Base-by-base conservation (phyloP, 2,797 vertebrate genomes). In the Hyperoplus lanceolatus region DNA sequence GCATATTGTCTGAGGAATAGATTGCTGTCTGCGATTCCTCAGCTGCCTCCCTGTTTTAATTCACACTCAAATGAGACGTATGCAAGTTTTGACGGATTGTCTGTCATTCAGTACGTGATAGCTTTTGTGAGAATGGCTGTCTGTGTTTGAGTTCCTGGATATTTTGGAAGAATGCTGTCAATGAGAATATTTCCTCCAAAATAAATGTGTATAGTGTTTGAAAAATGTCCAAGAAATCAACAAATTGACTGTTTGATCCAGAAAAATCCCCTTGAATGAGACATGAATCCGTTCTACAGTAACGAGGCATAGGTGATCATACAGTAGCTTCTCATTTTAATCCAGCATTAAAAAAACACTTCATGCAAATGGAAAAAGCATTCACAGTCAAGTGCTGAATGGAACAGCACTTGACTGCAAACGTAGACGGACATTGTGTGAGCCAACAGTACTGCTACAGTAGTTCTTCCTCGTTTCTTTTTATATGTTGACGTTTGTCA, bases 1-100 rank as follows among this genome's bases (percentile, higher is more conserved):
- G 60, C 83, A 84, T 87, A 82, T 83, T 87, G 89, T 84, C 86
- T 75, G 79, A 82, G 82, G 85, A 74, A 79, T 82, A 86, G 81
- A 90, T 87, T 77, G 72, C 80, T 78, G 76, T 85, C 78, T 79
- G 62, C 70, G 66, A 82, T 86, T 83, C 71, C 81, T 88, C 82
- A 75, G 81, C 84, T 87, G 83, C 85, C 82, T 83, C 62, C 36
- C 54, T 56, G 41, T 91, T 90, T 88, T 82, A 80, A 89, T 89
- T 91, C 85, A 62, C 46, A 80, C 67, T 88, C 82, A 90, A 88
- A 89, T 88, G 78, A 89, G 76, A 85, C 29, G 8, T 82, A 49
- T 1, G 68, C 75, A 61, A 56, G 66, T 84, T 87, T 75, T 86
- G 91, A 90, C 84, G 70, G 74, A 74, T 73, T 84, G 88, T 83